Conservation (phyloP, 2,113 vertebrate genomes). For the Rhinolophus sinicus region DNA sequence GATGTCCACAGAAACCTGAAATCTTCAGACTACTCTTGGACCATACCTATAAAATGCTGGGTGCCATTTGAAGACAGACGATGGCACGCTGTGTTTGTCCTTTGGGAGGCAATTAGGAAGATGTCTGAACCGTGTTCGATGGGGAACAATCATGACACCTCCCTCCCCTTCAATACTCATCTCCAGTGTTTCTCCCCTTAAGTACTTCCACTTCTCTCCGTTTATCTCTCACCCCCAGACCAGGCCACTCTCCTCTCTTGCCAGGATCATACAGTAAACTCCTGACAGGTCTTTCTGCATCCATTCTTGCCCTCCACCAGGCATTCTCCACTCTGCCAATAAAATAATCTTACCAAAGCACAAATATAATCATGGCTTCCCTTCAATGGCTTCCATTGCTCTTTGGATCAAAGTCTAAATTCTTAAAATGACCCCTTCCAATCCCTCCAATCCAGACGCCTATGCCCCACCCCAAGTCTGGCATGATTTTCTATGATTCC, state of each 20-base stretch:
- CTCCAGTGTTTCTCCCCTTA: too few species aligned
- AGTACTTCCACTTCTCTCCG: neutral
- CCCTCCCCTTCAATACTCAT: neutral
- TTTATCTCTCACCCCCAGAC: neutral
- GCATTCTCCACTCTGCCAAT: neutral
- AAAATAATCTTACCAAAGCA: neutral
- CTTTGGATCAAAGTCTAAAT: constrained; percentile 18
- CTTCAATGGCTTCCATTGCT: neutral
- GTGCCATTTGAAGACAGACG: neutral
- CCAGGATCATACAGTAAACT: neutral
- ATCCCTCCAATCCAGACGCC: neutral
- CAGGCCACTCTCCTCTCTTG: neutral
- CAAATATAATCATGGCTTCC: neutral
- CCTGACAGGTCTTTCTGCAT: neutral
- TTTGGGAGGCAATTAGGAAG: neutral
- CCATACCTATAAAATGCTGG: neutral
- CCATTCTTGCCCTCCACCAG: neutral
- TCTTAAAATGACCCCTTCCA: neutral
- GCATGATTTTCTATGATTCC: neutral
- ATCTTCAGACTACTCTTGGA: neutral
- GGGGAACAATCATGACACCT: neutral
- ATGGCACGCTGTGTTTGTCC: too few species aligned
- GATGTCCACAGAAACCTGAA: neutral
- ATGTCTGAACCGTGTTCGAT: rapidly evolving
- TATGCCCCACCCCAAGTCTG: too few species aligned